phyloP scores from a whole-genome alignment of 2,888 invertebrate genomes.

The Noctua janthe region DNA sequence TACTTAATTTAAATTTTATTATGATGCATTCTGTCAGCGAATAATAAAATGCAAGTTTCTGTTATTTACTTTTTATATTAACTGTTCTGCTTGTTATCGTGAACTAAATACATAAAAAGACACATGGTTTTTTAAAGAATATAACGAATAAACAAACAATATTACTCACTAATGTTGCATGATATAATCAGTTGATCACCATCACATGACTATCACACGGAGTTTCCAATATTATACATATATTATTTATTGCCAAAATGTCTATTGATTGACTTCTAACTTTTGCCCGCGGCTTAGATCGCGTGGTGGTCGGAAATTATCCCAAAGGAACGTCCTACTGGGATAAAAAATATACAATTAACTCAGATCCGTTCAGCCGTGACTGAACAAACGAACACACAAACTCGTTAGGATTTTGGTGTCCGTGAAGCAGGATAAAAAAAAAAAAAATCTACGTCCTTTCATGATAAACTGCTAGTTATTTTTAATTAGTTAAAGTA shows the following conservation, averaged over 20 bases:
- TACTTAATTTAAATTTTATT: not conserved
- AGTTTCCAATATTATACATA: no score
- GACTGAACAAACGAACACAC: not conserved
- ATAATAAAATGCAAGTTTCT: not conserved
- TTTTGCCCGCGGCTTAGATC: not conserved
- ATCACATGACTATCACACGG: not conserved
- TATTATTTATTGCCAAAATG: not conserved
- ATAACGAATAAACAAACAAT: constrained; percentile 2
- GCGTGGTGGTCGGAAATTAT: not conserved
- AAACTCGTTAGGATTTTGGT: not conserved
- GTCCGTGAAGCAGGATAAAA: not conserved
- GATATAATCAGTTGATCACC: not conserved
- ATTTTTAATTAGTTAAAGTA: constrained; percentile 16
- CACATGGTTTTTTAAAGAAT: not conserved
- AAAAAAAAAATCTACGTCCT: not conserved
- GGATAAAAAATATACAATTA: no score
- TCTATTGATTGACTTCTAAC: not conserved
- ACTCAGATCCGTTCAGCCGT: not conserved
- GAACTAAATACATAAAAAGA: not conserved
- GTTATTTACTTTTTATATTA: constrained; percentile 5
- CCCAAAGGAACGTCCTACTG: not conserved
- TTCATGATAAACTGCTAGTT: not conserved
- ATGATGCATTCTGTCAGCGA: not conserved
- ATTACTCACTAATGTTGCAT: not conserved
- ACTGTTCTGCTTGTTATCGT: not conserved